Conservation (phyloP, 2,797 vertebrate genomes). For the Pogonophryne albipinna region DNA sequence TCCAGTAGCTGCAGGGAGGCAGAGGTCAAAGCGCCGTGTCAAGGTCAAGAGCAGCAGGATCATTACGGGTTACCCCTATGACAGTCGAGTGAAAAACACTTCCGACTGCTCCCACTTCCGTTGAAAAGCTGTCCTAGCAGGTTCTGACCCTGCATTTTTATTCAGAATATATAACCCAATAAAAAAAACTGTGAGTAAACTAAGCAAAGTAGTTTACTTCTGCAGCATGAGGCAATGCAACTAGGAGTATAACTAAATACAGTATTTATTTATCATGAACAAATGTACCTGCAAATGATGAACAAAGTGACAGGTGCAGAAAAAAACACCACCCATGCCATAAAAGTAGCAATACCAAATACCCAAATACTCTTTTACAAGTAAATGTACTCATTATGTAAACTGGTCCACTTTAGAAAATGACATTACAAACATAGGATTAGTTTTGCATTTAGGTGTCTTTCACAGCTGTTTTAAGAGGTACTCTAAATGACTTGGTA, state of each 20-base stretch:
- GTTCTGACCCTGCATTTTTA: slow-evolving; percentile 29
- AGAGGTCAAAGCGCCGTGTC: slow-evolving; percentile 14
- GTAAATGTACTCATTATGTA: no score
- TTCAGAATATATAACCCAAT: slow-evolving; percentile 18
- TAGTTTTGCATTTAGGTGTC: no score
- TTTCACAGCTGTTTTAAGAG: no score
- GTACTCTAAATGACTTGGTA: no score
- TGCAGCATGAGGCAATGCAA: neutral
- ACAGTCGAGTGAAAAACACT: slow-evolving; percentile 25
- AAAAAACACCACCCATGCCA: neutral
- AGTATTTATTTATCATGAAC: neutral
- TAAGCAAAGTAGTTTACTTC: neutral
- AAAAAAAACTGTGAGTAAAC: neutral
- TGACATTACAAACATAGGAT: no score
- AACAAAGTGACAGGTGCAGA: neutral
- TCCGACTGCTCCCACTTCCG: slow-evolving; percentile 4
- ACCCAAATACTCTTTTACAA: no score
- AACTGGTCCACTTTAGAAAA: no score
- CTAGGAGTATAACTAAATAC: neutral
- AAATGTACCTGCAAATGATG: neutral
- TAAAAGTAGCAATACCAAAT: no score
- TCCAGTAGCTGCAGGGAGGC: neutral
- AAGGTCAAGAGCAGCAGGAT: slow-evolving; percentile 34
- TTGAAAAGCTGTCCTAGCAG: slow-evolving; percentile 18
- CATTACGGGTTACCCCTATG: slow-evolving; percentile 22